Base-by-base conservation (phyloP, 2,888 invertebrate genomes). In the Serrognathus titanus region DNA sequence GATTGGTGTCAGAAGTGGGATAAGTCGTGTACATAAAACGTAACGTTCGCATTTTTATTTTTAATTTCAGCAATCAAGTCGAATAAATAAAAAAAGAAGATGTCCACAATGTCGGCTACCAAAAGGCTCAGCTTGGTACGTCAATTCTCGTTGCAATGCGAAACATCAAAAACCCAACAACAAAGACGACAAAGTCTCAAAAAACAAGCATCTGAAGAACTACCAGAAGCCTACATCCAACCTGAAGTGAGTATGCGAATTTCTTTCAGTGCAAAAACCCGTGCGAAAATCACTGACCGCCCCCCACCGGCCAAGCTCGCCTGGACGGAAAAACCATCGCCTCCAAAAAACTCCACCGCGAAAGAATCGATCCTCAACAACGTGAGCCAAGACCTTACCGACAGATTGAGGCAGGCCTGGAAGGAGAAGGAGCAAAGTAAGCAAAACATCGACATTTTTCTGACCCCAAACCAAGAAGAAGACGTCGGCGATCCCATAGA, bases 361-460 rank as follows among this genome's bases (percentile, higher is more conserved):
- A 16, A 41, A 16, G 41, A 12, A 41, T 8, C 41, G 41, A n/a
- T 39, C 39, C 11, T 12, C 10, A 40, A 70, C 24, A 60, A 75
- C 73, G 64, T 74, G 73, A 53, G 65, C 65, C 47, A 75, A 74
- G 80, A 83, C 60, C 64, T 82, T 12, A 78, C 79, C 3, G 79
- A 80, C 64, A 69, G 82, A 61, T 63, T 81, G 47, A 69, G 80
- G 50, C 73, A 78, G 9, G 80, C 80, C 0, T 81, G 81, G 80
- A 77, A 78, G 54, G 78, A 81, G 39, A 69, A 79, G 1, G 53
- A 63, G 59, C 50, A 38, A 50, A 80, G 79, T 57, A 84, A 82
- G 67, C 79, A 82, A 1, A 86, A 85, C 69, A 76, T 86, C 39
- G 82, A 82, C 53, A 86, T 86, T 59, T 83, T 84, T 63, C 71